A percentile compares a stretch with the other conserved stretches of the same genome.
Conservation (phyloP, 2,797 vertebrate species). For the Hypotaenidia philippensis region DNA sequence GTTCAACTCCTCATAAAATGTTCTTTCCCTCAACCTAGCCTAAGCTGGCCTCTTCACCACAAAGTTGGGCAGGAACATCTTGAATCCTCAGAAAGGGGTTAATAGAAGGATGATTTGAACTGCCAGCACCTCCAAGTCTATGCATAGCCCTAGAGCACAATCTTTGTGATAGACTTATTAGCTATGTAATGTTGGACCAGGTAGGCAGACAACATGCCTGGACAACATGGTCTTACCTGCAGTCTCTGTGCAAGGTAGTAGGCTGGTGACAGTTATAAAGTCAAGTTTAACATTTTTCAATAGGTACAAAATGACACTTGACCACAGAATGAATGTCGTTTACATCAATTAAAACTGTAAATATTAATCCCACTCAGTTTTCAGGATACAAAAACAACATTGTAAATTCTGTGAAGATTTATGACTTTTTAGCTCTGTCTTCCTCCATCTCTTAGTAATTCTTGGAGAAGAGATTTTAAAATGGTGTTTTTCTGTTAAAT, state of each 20-base stretch:
- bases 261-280: not conserved
- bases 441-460: slow-evolving; percentile 43
- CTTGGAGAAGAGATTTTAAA: not conserved
- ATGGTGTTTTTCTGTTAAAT: not conserved
- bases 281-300: slow-evolving; percentile 21
- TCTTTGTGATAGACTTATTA: too few relatives aligned
- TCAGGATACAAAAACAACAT: not conserved
- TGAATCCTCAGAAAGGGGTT: not conserved
- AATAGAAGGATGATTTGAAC: not conserved
- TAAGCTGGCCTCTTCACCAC: not conserved
- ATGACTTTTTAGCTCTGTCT: slow-evolving; percentile 47
- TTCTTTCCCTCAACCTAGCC: not conserved
- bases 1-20: not conserved
- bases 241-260: not conserved
- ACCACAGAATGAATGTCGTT: not conserved
- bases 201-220: not conserved
- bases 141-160: not conserved
- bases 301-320: slow-evolving; percentile 15
- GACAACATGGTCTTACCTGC: not conserved
- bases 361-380: not conserved
- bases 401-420: slow-evolving; percentile 30
- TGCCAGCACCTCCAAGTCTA: not conserved
- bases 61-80: not conserved
- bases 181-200: not conserved
- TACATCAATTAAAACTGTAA: slow-evolving; percentile 40